Conservation (phyloP, 2,797 vertebrate genomes). For the Cyprinodon diabolis region DNA sequence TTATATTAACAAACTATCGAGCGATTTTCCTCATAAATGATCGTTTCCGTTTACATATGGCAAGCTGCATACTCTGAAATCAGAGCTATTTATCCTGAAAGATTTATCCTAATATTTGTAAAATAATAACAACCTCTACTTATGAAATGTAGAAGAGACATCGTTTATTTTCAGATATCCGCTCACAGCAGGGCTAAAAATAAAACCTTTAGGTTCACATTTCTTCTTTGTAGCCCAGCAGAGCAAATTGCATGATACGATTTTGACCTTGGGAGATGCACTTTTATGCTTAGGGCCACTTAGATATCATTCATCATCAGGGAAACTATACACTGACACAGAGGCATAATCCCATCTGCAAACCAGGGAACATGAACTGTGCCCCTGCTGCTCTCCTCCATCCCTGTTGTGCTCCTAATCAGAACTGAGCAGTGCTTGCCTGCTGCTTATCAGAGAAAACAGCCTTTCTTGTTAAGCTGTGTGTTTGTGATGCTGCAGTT, state of each 20-base stretch:
- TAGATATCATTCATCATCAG: conserved; percentile 51
- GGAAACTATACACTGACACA: conserved; percentile 26
- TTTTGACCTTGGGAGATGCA: conserved; percentile 74
- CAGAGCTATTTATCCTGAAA: conserved; percentile 13
- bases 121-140: neutral
- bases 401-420: conserved; percentile 17
- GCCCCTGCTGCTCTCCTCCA: conserved; percentile 16
- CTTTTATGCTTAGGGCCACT: conserved; percentile 60
- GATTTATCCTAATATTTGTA: conserved; percentile 4
- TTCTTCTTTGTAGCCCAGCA: conserved; percentile 30
- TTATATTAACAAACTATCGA: neutral
- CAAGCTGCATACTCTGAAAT: conserved; percentile 11
- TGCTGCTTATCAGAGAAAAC: conserved; percentile 32
- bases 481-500: conserved; percentile 6
- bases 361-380: conserved; percentile 38
- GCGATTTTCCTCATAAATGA: conserved; percentile 21
- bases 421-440: conserved; percentile 12
- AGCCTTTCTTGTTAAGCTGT: conserved; percentile 16
- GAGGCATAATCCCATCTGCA: conserved; percentile 23
- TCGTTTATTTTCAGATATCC: neutral
- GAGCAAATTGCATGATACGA: conserved; percentile 26
- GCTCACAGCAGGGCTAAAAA: neutral
- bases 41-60: conserved; percentile 36
- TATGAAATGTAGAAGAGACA: conserved; percentile 23
- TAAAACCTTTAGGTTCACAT: conserved; percentile 14